Evolutionary conservation across 2,797 vertebrate species (phyloP).

Genomic region (Pangasius krempfi): DNA sequence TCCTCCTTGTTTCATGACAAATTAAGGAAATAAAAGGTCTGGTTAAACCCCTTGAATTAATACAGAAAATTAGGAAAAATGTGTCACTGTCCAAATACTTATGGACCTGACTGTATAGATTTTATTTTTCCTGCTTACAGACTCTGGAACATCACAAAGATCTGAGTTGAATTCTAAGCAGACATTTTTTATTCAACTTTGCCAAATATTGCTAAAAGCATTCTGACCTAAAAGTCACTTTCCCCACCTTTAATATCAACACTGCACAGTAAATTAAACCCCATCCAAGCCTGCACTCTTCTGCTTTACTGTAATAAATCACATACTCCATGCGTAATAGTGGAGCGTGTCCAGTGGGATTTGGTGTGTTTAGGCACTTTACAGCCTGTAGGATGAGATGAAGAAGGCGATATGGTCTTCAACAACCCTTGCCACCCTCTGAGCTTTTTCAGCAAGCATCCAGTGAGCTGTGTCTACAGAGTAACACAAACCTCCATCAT

Average conservation of each 20-base stretch:
- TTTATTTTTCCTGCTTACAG: not conserved
- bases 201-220: not conserved
- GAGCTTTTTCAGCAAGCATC: not conserved
- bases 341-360: not conserved
- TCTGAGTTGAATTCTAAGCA: not conserved
- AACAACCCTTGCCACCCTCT: not conserved
- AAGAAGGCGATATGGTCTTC: not conserved
- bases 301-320: constrained; percentile 13
- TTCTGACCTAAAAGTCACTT: not conserved
- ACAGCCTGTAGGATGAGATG: constrained; percentile 1
- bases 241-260: not conserved
- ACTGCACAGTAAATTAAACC: constrained; percentile 9
- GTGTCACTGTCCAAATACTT: too few relatives aligned
- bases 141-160: not conserved
- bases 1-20: too few relatives aligned
- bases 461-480: not conserved
- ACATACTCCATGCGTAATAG: not conserved
- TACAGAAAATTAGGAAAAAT: too few relatives aligned
- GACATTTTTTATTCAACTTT: not conserved
- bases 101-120: too few relatives aligned
- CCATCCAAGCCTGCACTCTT: not conserved
- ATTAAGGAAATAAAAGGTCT: too few relatives aligned
- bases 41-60: too few relatives aligned
- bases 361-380: not conserved
- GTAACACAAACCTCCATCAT: not conserved